Conservation (phyloP, 2,888 invertebrate species). For the Chymomyza procnemis region DNA sequence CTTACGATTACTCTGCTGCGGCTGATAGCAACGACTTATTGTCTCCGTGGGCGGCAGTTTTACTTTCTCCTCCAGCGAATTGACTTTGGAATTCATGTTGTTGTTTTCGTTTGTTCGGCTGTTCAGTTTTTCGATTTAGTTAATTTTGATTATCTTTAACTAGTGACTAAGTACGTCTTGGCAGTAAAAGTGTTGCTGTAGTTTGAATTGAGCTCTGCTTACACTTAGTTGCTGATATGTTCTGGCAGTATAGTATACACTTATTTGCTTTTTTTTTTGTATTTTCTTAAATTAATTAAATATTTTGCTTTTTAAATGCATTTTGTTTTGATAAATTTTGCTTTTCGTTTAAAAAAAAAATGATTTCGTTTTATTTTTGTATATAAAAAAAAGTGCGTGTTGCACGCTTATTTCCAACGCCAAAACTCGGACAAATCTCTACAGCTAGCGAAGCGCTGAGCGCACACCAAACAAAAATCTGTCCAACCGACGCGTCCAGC, state of each 20-base stretch:
- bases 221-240: slow-evolving; percentile 21
- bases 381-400: neutral
- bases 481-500: slow-evolving; percentile 70
- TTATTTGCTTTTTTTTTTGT: slow-evolving; percentile 1
- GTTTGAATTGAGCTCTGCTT: neutral
- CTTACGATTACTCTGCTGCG: slow-evolving; percentile 84
- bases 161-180: neutral
- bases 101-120: neutral
- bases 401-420: neutral
- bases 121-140: too few relatives aligned
- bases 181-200: slow-evolving; percentile 9
- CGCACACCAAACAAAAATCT: slow-evolving; percentile 20
- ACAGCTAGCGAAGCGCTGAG: neutral
- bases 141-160: too few relatives aligned
- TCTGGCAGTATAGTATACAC: neutral
- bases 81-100: slow-evolving; percentile 77
- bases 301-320: slow-evolving; percentile 18
- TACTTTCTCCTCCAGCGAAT: slow-evolving; percentile 78
- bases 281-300: slow-evolving; percentile 24
- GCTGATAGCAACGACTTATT: slow-evolving; percentile 81
- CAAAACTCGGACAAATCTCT: neutral
- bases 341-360: slow-evolving; percentile 10
- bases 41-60: slow-evolving; percentile 78
- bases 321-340: slow-evolving; percentile 34
- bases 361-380: slow-evolving; percentile 8